Conservation (phyloP, 2,113 vertebrate genomes). For the Pelecanoides urinatrix region DNA sequence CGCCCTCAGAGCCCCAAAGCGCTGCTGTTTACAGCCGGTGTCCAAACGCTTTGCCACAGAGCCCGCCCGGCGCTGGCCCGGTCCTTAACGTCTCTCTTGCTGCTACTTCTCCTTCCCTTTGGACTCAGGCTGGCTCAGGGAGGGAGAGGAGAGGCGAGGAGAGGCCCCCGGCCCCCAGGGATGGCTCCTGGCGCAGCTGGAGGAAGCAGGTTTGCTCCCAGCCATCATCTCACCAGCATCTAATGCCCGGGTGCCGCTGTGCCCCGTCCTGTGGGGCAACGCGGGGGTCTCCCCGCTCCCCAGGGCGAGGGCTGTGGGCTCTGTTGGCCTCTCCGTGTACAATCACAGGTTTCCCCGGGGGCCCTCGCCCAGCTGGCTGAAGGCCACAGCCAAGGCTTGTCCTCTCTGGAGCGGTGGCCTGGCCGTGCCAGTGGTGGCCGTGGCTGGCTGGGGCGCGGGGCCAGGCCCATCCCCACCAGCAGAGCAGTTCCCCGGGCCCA, state of each 20-base stretch:
- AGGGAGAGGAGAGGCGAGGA: neutral
- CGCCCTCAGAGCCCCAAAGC: neutral
- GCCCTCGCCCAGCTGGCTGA: neutral
- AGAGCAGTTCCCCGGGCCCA: neutral
- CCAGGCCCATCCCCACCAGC: accelerated
- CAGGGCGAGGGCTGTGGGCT: neutral
- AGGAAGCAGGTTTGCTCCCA: constrained; percentile 20
- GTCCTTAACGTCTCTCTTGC: neutral
- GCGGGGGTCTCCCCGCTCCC: accelerated
- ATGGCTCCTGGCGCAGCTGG: neutral
- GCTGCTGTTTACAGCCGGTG: neutral
- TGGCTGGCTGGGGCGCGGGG: neutral
- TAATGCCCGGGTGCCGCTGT: no score
- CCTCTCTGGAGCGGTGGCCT: neutral
- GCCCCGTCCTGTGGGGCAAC: accelerated
- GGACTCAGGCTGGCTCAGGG: neutral
- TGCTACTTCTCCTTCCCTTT: constrained; percentile 36
- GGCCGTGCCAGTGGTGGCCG: neutral
- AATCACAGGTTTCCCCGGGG: neutral
- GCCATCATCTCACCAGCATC: constrained; percentile 11
- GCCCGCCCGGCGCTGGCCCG: neutral
- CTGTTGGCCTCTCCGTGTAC: neutral
- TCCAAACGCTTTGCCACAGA: neutral
- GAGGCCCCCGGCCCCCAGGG: neutral
- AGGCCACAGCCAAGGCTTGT: neutral